phyloP scores from a whole-genome alignment of 2,888 invertebrate genomes.

The Orchesellides sinensis region DNA sequence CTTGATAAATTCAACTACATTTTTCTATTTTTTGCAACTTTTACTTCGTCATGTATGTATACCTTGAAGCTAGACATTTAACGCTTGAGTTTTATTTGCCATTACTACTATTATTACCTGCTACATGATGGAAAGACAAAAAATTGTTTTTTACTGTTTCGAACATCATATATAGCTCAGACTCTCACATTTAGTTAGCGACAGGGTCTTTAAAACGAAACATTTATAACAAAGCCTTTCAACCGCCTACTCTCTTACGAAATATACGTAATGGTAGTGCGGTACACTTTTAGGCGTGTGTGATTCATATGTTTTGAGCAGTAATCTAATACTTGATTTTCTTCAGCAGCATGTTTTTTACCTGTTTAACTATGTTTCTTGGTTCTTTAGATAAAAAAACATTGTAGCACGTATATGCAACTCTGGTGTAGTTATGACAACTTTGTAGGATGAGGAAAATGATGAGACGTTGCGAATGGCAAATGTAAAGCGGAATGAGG shows the following conservation, averaged over 20 bases:
- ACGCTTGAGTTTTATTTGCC: conserved; percentile 42
- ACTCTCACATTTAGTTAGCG: too few relatives aligned
- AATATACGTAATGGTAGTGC: not conserved
- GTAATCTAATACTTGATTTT: not conserved
- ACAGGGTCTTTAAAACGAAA: not conserved
- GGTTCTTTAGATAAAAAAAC: not conserved
- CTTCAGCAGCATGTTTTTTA: not conserved
- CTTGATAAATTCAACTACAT: conserved; percentile 29
- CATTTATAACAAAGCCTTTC: not conserved
- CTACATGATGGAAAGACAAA: not conserved
- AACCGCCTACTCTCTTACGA: not conserved
- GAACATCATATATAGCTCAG: too few relatives aligned
- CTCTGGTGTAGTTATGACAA: too few relatives aligned
- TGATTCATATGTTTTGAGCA: not conserved
- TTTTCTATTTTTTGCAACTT: conserved; percentile 11
- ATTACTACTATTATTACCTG: conserved; percentile 11
- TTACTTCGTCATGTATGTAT: not conserved
- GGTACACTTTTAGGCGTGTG: not conserved
- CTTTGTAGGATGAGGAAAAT: too few relatives aligned
- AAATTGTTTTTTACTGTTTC: not conserved
- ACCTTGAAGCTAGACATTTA: conserved; percentile 49
- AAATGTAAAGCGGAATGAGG: too few relatives aligned
- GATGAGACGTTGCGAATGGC: too few relatives aligned
- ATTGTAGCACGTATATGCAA: too few relatives aligned
- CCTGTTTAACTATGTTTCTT: not conserved